Evolutionary conservation across 2,113 vertebrate genomes (phyloP).

Genomic region (Calidris pugnax): DNA sequence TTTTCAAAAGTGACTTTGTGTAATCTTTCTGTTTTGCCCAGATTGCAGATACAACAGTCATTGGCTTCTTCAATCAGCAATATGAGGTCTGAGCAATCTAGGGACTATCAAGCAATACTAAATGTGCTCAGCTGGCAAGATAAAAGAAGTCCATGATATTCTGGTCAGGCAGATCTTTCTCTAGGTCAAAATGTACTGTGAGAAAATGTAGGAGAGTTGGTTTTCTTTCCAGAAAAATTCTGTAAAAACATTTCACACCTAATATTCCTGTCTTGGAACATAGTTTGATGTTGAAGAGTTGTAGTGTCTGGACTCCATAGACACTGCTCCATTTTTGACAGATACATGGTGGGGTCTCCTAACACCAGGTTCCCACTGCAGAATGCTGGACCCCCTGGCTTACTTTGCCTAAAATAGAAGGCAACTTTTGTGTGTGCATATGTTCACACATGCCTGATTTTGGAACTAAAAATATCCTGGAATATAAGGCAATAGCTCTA

Average conservation of each 20-base stretch:
- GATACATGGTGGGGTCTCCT: rapidly evolving
- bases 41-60: background rate
- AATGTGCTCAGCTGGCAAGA: background rate
- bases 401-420: background rate
- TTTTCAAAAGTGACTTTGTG: background rate
- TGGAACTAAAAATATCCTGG: background rate
- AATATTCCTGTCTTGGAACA: background rate
- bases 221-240: background rate
- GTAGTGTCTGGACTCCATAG: background rate
- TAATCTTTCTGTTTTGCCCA: background rate
- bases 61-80: background rate
- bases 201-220: background rate
- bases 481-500: background rate
- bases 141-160: background rate
- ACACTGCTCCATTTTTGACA: background rate
- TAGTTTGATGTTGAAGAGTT: background rate
- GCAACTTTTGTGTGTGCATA: rapidly evolving
- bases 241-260: background rate
- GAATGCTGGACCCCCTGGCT: background rate
- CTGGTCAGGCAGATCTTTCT: background rate
- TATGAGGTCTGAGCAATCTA: background rate
- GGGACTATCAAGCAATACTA: background rate
- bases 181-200: background rate
- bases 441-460: rapidly evolving
- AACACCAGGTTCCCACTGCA: background rate